phyloP scores from a whole-genome alignment of 2,113 vertebrate genomes.

The Eulacestoma nigropectus region DNA sequence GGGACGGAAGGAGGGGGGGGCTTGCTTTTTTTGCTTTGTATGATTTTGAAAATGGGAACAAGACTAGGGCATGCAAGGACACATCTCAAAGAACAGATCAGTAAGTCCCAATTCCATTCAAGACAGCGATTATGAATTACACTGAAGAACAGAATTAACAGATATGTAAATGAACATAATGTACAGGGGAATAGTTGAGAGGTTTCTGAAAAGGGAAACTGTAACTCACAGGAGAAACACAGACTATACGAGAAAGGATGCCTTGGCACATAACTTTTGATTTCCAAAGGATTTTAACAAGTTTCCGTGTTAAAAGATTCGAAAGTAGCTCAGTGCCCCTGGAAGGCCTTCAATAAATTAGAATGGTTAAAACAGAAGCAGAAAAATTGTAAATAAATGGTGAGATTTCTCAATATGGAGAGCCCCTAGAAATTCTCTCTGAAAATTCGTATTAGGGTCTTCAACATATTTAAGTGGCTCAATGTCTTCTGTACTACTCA shows the following conservation, averaged over 20 bases:
- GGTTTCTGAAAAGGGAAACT: not conserved
- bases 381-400: not conserved
- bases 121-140: not conserved
- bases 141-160: not conserved
- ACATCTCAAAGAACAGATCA: not conserved
- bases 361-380: not conserved
- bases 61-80: not conserved
- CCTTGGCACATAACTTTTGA: not conserved
- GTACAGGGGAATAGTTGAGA: not conserved
- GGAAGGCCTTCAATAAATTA: not conserved
- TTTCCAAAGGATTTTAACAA: not conserved
- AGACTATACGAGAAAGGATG: not conserved
- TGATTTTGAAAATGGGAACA: not conserved
- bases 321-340: not conserved
- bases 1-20: fast-evolving
- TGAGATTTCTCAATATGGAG: not conserved
- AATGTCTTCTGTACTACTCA: not conserved
- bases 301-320: not conserved
- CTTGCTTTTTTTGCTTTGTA: not conserved
- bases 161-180: not conserved
- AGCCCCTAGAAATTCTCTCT: not conserved
- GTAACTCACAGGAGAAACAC: not conserved
- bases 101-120: not conserved
- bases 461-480: not conserved
- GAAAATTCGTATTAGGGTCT: not conserved